A percentile compares a stretch with the other conserved stretches of the same genome.
Conservation (phyloP, 2,113 vertebrate species). For the Callopanchax toddi region DNA sequence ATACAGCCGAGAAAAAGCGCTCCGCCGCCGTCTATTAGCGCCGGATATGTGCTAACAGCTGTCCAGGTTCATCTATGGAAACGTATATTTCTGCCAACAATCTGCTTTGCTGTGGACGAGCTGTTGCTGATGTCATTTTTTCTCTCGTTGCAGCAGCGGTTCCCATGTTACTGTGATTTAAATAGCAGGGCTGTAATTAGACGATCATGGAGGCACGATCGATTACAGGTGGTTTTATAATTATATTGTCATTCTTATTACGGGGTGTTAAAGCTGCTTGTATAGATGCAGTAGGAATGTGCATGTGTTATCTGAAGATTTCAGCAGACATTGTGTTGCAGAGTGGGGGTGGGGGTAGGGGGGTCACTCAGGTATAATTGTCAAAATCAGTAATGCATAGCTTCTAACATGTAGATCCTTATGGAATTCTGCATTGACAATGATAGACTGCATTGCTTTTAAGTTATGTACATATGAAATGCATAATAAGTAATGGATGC, state of each 20-base stretch:
- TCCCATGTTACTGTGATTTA: slow-evolving; percentile 29
- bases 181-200: slow-evolving; percentile 32
- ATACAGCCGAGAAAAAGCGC: slow-evolving; percentile 33
- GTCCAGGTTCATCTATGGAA: neutral
- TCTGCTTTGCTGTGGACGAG: neutral
- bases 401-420: no score
- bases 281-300: neutral
- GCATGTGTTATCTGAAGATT: slow-evolving; percentile 14
- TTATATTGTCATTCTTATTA: slow-evolving; percentile 12
- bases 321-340: slow-evolving; percentile 6
- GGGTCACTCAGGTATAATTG: slow-evolving; percentile 26
- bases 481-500: slow-evolving; percentile 7
- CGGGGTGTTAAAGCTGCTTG: neutral
- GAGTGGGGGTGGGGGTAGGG: neutral
- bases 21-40: neutral
- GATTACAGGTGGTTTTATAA: slow-evolving; percentile 30
- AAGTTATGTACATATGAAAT: neutral
- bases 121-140: neutral
- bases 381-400: slow-evolving; percentile 58
- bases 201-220: slow-evolving; percentile 32
- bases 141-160: slow-evolving; percentile 33
- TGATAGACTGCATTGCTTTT: neutral
- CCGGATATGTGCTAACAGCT: neutral
- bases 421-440: no score
- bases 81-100: neutral